These are phyloP conservation scores for Hippopotamyrus pictus DNA, from an alignment of 2,797 vertebrate genomes.

Conservation along the genomic window DNA sequence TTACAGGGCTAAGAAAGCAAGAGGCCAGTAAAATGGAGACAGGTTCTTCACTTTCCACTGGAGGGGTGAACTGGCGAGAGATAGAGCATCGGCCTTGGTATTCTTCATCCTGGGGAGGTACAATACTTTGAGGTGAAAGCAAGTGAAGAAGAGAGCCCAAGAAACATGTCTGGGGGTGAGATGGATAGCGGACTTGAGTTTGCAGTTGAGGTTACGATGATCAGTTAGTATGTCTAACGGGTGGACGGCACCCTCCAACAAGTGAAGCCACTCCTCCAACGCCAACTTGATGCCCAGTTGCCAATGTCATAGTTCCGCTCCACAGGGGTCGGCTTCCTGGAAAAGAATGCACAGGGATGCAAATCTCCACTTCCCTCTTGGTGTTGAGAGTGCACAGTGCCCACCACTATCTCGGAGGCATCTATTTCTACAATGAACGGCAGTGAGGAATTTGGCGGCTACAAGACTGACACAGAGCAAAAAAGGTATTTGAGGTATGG, in stretches of 20 bases:
- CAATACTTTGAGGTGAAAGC: not conserved
- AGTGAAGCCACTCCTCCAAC: not conserved
- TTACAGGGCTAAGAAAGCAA: not conserved
- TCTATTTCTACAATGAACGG: not conserved
- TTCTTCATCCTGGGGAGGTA: not conserved
- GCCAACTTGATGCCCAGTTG: not conserved
- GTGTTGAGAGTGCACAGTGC: not conserved
- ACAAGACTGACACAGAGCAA: not conserved
- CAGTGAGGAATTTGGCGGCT: not conserved
- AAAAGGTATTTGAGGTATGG: not conserved
- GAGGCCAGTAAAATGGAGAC: not conserved
- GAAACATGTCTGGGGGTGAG: not conserved
- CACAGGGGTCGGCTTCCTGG: not conserved
- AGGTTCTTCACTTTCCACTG: not conserved
- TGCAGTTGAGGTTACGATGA: not conserved
- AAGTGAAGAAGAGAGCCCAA: not conserved
- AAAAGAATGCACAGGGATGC: not conserved
- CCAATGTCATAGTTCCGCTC: not conserved
- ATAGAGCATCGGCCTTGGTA: not conserved
- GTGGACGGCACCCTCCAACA: not conserved
- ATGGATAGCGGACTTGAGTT: not conserved
- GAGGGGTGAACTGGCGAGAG: not conserved
- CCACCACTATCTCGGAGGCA: not conserved
- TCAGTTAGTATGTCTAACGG: not conserved
- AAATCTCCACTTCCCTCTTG: not conserved